A percentile compares a stretch with the other conserved stretches of the same genome.
Evolutionary conservation across 1,140 invertebrate genomes (phyloP).

Genomic region (Drusus annulatus): DNA sequence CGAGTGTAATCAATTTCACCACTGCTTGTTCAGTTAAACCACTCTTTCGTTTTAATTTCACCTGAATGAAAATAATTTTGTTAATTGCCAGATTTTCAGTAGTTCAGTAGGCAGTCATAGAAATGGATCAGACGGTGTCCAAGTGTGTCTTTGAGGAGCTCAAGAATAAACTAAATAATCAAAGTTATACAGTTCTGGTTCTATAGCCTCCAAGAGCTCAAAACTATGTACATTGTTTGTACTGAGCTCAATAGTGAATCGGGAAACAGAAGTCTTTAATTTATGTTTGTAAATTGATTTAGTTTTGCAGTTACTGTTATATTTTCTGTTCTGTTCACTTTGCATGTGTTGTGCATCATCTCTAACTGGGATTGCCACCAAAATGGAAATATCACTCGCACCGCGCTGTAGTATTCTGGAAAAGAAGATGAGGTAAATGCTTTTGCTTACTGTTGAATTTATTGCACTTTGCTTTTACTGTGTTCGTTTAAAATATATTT

Average conservation of each 20-base stretch:
- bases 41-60: constrained; percentile 13
- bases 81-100: constrained; percentile 12
- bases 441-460: constrained; percentile 12
- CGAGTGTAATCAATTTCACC: constrained; percentile 24
- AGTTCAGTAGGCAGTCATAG: background rate
- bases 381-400: constrained; percentile 64
- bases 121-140: background rate
- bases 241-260: no score
- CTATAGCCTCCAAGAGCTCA: no score
- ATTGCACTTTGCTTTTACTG: constrained; percentile 14
- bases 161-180: no score
- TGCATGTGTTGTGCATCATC: constrained; percentile 58
- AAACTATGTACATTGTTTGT: no score
- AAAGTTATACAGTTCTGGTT: no score
- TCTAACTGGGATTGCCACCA: constrained; percentile 52
- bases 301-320: constrained; percentile 24
- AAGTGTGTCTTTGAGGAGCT: no score
- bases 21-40: constrained; percentile 14
- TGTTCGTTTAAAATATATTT: background rate
- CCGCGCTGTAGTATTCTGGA: constrained; percentile 80
- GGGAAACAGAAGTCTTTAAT: background rate
- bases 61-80: background rate
- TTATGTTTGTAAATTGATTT: constrained; percentile 16
- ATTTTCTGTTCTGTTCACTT: constrained; percentile 54
- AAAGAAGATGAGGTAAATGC: constrained; percentile 81